A percentile compares a stretch with the other conserved stretches of the same genome.
Evolutionary conservation across 2,113 vertebrate genomes (phyloP).

Genomic region (Sinocyclocheilus maitianheensis): DNA sequence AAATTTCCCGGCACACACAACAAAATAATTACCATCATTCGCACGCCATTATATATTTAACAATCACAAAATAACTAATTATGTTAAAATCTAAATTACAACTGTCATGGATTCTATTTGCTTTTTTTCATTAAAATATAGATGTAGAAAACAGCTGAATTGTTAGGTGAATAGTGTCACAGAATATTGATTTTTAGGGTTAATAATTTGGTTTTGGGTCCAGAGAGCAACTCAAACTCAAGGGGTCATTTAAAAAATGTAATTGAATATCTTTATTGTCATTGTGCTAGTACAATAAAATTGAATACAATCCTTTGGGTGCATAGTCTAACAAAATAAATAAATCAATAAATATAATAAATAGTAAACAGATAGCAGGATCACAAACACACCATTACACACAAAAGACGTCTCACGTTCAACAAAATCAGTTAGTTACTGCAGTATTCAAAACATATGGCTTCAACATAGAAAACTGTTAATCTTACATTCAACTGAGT

Average conservation of each 20-base stretch:
- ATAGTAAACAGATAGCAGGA: too few relatives aligned
- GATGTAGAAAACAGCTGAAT: background rate
- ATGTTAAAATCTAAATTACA: background rate
- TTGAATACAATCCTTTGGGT: too few relatives aligned
- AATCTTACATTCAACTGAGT: too few relatives aligned
- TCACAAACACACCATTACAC: too few relatives aligned
- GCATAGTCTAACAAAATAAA: too few relatives aligned
- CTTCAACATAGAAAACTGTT: too few relatives aligned
- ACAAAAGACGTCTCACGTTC: too few relatives aligned
- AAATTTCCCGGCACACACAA: constrained; percentile 1
- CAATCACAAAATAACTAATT: background rate
- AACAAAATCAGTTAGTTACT: too few relatives aligned
- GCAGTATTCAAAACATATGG: too few relatives aligned
- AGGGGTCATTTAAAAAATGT: background rate
- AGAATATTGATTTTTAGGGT: too few relatives aligned
- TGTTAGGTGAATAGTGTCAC: background rate
- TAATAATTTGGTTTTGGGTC: background rate
- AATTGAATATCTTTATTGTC: background rate
- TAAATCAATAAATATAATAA: too few relatives aligned
- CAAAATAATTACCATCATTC: background rate
- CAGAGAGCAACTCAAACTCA: background rate
- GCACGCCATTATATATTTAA: background rate
- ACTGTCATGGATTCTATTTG: background rate
- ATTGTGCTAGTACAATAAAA: too few relatives aligned
- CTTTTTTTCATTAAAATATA: background rate